Conservation (phyloP, 2,888 invertebrate genomes). For the Leptinotarsa tumamoca region DNA sequence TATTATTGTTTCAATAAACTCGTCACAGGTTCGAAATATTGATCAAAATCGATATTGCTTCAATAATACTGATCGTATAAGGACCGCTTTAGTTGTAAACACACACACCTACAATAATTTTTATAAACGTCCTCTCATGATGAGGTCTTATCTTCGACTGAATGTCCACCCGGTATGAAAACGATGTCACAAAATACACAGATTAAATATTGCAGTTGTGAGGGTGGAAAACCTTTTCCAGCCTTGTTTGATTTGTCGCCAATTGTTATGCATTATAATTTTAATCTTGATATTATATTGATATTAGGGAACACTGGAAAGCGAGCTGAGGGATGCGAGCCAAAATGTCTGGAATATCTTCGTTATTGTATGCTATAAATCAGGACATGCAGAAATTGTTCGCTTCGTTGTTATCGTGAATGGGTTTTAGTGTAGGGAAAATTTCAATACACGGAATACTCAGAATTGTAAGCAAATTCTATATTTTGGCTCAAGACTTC, state of each 20-base stretch:
- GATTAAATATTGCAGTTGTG: not conserved
- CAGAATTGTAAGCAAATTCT: not conserved
- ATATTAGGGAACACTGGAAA: not conserved
- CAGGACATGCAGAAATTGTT: not conserved
- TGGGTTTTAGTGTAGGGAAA: not conserved
- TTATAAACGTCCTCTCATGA: no score
- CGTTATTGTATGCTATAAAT: not conserved
- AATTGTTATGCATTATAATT: conserved; percentile 3
- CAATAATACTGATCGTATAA: no score
- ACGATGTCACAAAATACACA: not conserved
- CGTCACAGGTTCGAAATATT: no score
- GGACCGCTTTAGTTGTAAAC: no score
- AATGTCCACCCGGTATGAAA: not conserved
- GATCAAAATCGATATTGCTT: no score
- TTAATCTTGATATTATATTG: conserved; percentile 2
- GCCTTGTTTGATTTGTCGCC: conserved; percentile 6
- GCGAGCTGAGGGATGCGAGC: conserved; percentile 1
- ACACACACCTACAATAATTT: no score
- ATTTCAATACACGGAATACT: not conserved
- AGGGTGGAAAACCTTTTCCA: not conserved
- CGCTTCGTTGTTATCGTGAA: not conserved
- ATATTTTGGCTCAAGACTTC: not conserved
- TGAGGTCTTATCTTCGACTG: no score
- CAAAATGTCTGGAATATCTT: conserved; percentile 12
- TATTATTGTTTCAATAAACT: no score